phyloP scores from a whole-genome alignment of 2,113 vertebrate species.

The Hassar affinis region DNA sequence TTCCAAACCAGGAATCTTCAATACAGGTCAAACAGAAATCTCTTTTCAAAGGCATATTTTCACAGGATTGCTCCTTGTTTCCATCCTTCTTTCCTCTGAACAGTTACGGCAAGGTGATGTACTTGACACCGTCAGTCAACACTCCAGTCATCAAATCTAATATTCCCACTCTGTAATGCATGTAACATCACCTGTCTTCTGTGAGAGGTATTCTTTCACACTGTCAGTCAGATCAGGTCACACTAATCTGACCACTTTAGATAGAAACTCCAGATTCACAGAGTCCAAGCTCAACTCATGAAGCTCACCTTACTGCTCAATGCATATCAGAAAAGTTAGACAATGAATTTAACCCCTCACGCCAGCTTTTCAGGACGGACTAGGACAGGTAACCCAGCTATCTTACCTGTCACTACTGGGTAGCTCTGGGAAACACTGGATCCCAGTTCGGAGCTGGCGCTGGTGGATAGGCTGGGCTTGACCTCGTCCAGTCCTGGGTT shows the following conservation, averaged over 20 bases:
- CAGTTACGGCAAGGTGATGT: slow-evolving; percentile 40
- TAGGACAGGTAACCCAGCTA: slow-evolving; percentile 56
- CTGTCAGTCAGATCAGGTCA: slow-evolving; percentile 39
- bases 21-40: slow-evolving; percentile 8
- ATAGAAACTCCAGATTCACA: slow-evolving; percentile 52
- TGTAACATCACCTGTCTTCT: slow-evolving; percentile 45
- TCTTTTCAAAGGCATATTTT: slow-evolving; percentile 2
- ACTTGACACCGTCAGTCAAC: slow-evolving; percentile 71
- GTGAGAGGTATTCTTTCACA: slow-evolving; percentile 42
- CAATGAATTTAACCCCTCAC: slow-evolving; percentile 25
- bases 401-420: slow-evolving; percentile 88
- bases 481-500: slow-evolving; percentile 96
- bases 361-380: slow-evolving; percentile 26
- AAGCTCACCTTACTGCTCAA: slow-evolving; percentile 47
- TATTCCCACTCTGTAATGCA: slow-evolving; percentile 42
- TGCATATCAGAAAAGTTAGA: slow-evolving; percentile 31
- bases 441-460: slow-evolving; percentile 93
- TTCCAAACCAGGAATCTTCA: slow-evolving; percentile 19
- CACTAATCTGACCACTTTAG: slow-evolving; percentile 54
- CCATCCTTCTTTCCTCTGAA: slow-evolving; percentile 4
- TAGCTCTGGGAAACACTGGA: slow-evolving; percentile 98
- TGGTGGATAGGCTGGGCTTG: slow-evolving; percentile 96
- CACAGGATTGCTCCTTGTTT: slow-evolving; percentile 6
- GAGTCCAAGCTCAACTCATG: slow-evolving; percentile 37
- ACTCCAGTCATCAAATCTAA: slow-evolving; percentile 54